Conservation (phyloP, 2,797 vertebrate species). For the Melanotaenia parkinsoni region DNA sequence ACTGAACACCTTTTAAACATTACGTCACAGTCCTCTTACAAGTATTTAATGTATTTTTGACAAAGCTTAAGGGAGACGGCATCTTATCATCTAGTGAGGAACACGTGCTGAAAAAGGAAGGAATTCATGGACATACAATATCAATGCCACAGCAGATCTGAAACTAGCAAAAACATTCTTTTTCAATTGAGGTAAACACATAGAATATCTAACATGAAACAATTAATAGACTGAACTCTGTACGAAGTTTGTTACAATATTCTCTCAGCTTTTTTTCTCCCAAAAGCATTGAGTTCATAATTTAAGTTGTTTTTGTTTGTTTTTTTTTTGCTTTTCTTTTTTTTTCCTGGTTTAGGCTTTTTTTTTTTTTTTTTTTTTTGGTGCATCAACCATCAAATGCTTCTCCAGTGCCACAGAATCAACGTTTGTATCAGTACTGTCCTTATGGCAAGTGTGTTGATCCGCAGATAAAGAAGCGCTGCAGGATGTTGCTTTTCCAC, state of each 20-base stretch:
- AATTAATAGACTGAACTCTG: conserved; percentile 99
- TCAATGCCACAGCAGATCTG: conserved; percentile 99
- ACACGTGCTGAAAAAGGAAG: conserved; percentile 99
- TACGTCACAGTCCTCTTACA: conserved; percentile 99
- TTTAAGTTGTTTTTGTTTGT: conserved; percentile 82
- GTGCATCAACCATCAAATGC: conserved; percentile 92
- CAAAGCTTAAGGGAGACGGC: conserved; percentile 99
- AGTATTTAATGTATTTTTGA: conserved; percentile 99
- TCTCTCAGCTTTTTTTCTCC: conserved; percentile 88
- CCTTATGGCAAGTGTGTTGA: conserved; percentile 85
- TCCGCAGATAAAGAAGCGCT: conserved; percentile 89
- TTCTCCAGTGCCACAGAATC: conserved; percentile 89
- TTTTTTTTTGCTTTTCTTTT: conserved; percentile 76
- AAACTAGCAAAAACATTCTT: conserved; percentile 99
- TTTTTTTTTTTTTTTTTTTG: conserved; percentile 82
- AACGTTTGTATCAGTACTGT: conserved; percentile 88
- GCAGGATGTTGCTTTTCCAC: conserved; percentile 90
- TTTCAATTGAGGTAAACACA: conserved; percentile 99
- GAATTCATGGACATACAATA: conserved; percentile 99
- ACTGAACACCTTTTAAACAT: conserved; percentile 99
- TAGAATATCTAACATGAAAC: conserved; percentile 99
- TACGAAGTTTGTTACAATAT: conserved; percentile 99
- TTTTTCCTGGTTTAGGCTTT: too few species aligned
- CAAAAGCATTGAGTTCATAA: conserved; percentile 98
- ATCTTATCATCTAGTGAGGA: conserved; percentile 99